Base-by-base conservation (phyloP, 2,797 vertebrate genomes). In the Thunnus albacares region DNA sequence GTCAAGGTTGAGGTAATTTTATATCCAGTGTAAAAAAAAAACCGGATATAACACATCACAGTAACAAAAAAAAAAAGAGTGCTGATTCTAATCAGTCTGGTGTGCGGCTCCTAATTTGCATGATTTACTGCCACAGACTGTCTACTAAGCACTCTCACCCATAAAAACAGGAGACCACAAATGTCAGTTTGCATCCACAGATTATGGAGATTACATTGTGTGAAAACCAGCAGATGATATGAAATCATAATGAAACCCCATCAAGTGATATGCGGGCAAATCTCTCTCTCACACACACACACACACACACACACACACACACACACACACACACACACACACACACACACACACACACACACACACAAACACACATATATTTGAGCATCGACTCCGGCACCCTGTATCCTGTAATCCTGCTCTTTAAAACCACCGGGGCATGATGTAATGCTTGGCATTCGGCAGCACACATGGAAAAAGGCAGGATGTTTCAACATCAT, bases 401-500 rank as follows among this genome's bases (percentile, higher is more conserved):
- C 56, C 6, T 43, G n/a, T 70, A 13, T 79, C 83, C 85, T 43
- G 18, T 84, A 89, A 83, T 83, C 75, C 76, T 78, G 51, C 79
- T 51, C 77, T 91, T 87, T 85, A 67, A 88, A 84, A 64, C 76
- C 83, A 80, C 45, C 10, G 53, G 72, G 56, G 55, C 73, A 86
- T 94, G 90, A 94, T 72, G 84, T 92, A 91, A 93, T 91, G 90
- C 70, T 84, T 75, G 67, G 84, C 75, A 87, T 89, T 78, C 60
- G 22, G 68, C 75, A 43, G 70, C 80, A 67, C 76, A 80, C 66
- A 68, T 74, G 82, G 84, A 80, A 80, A 71, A 82, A 67, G 55
- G 55, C 75, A 85, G 80, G 85, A 92, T 77, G 71, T 78, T 70
- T 60, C 55, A 75, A 60, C 45, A 65, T 63, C 53, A 73, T 84